phyloP scores from a whole-genome alignment of 2,888 invertebrate genomes.

The Miltochrista miniata region DNA sequence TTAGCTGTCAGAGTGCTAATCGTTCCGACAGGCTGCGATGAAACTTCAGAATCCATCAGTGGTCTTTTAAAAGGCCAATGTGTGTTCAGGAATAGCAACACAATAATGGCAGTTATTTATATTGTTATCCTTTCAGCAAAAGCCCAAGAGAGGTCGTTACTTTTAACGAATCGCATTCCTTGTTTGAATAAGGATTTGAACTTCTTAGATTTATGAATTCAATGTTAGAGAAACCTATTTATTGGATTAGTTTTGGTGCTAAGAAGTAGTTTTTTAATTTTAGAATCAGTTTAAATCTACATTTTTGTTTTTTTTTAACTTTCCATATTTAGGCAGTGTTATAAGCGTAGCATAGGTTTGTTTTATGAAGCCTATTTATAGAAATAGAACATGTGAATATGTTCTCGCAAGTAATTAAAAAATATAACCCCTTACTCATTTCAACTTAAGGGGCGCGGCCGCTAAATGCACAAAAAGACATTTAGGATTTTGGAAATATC shows the following conservation, averaged over 20 bases:
- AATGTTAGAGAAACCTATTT: constrained; percentile 20
- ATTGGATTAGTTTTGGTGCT: constrained; percentile 16
- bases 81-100: constrained; percentile 69
- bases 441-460: too few species aligned
- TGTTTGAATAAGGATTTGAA: constrained; percentile 55
- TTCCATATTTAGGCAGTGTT: too few species aligned
- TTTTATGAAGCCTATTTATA: too few species aligned
- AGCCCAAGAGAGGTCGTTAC: constrained; percentile 49
- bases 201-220: constrained; percentile 37
- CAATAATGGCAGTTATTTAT: constrained; percentile 70
- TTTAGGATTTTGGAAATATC: too few species aligned
- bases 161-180: constrained; percentile 59
- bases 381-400: too few species aligned
- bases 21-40: constrained; percentile 81
- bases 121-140: constrained; percentile 72
- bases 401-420: too few species aligned
- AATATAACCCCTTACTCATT: too few species aligned
- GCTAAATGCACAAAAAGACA: too few species aligned
- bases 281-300: background rate
- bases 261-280: background rate
- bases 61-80: constrained; percentile 73
- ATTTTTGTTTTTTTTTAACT: too few species aligned
- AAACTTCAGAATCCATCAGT: constrained; percentile 80
- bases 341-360: too few species aligned
- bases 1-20: constrained; percentile 82